phyloP scores from a whole-genome alignment of 1,140 invertebrate species.

The Elysia chlorotica region DNA sequence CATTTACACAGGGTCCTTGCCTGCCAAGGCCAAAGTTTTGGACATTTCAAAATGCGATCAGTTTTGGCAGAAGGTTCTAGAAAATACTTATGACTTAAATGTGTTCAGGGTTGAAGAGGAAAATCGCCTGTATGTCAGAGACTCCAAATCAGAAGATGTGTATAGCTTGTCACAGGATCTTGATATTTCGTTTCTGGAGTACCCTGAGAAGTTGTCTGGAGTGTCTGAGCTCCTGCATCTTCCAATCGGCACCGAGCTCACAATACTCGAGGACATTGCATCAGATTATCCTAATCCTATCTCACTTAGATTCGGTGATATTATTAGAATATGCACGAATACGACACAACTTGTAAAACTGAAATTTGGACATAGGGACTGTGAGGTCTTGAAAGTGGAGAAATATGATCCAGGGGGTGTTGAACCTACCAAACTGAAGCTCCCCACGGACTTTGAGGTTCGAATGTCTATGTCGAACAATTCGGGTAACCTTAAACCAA shows the following conservation, averaged over 20 bases:
- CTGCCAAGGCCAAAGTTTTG: conserved; percentile 12
- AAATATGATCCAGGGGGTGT: conserved; percentile 16
- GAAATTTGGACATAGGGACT: conserved; percentile 2
- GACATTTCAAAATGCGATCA: neutral
- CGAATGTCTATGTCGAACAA: conserved; percentile 17
- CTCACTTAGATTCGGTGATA: conserved; percentile 35
- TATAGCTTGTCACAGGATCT: conserved; percentile 19
- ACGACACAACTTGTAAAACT: conserved; percentile 14
- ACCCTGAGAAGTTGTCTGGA: conserved; percentile 26
- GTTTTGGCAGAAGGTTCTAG: neutral
- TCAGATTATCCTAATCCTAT: conserved; percentile 42
- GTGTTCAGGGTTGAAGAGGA: conserved; percentile 1
- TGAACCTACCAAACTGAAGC: conserved; percentile 14
- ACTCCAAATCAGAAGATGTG: conserved; percentile 17
- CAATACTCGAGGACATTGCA: conserved; percentile 37
- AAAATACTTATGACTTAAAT: neutral
- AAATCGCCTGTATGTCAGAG: conserved; percentile 21
- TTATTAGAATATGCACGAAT: conserved; percentile 23
- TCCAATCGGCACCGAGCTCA: conserved; percentile 26
- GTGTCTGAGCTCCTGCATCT: conserved; percentile 27
- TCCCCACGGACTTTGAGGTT: conserved; percentile 31
- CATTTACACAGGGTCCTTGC: conserved; percentile 4
- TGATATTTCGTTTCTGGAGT: conserved; percentile 23
- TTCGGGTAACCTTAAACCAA: conserved; percentile 1
- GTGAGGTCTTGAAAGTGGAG: conserved; percentile 23